Percentiles rank a stretch among this genome's conserved stretches.
Evolutionary conservation across 2,888 invertebrate genomes (phyloP).

Genomic region (Trachelus stipa): DNA sequence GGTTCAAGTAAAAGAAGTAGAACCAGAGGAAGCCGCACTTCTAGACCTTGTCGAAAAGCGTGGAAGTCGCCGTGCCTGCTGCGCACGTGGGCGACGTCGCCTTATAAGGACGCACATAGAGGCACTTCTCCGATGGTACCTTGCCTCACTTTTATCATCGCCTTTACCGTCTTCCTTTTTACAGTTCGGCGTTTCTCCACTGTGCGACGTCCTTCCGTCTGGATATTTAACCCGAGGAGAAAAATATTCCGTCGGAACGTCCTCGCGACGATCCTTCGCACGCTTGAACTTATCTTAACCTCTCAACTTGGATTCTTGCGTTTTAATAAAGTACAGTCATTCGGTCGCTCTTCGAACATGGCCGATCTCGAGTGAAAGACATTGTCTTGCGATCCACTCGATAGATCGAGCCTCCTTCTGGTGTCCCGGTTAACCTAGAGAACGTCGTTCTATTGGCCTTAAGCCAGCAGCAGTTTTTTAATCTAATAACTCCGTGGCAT

Average conservation of each 20-base stretch:
- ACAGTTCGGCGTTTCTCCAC: not conserved
- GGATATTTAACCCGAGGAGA: too few species aligned
- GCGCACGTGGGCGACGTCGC: conserved; percentile 52
- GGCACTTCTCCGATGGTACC: conserved; percentile 32
- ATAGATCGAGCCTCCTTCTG: not conserved
- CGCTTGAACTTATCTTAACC: not conserved
- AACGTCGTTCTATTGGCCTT: not conserved
- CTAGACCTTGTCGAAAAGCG: conserved; percentile 45
- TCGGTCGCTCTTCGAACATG: not conserved
- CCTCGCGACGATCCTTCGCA: not conserved
- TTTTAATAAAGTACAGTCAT: not conserved
- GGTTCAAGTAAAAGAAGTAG: conserved; percentile 12
- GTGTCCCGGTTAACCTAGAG: not conserved
- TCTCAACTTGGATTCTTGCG: not conserved
- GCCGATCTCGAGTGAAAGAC: not conserved
- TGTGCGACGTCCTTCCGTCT: not conserved
- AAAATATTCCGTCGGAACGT: not conserved
- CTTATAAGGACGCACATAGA: conserved; percentile 51
- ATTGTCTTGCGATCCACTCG: not conserved
- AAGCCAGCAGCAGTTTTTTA: not conserved
- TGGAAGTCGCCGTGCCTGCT: conserved; percentile 30
- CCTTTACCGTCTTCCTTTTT: not conserved
- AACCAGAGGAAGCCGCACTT: conserved; percentile 20
- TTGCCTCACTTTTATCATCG: conserved; percentile 32
- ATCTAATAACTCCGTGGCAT: not conserved